Conservation (phyloP, 2,888 invertebrate genomes). For the Drosophila peninsularis region DNA sequence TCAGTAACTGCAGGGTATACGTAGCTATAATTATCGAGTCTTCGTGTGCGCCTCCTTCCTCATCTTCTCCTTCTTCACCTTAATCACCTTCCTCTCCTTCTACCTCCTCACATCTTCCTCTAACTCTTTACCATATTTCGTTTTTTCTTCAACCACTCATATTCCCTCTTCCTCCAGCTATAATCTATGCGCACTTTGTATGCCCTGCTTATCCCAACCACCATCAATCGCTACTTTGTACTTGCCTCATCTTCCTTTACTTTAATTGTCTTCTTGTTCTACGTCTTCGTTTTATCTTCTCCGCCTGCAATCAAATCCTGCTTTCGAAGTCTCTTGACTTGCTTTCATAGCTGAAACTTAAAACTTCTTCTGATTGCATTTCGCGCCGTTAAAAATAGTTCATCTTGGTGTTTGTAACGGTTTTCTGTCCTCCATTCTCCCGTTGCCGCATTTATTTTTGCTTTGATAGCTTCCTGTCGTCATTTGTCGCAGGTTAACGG, state of each 20-base stretch:
- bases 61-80: not conserved
- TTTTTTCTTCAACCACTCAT: no score
- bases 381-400: slow-evolving; percentile 1
- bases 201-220: not conserved
- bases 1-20: no score
- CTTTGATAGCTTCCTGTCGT: slow-evolving; percentile 8
- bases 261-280: not conserved
- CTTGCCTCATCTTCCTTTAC: not conserved
- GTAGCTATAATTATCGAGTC: no score
- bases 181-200: not conserved
- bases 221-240: slow-evolving; percentile 1
- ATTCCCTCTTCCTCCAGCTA: not conserved
- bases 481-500: slow-evolving; percentile 17
- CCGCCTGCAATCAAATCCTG: not conserved
- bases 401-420: not conserved
- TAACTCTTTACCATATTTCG: no score
- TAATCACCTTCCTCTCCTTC: no score
- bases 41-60: not conserved
- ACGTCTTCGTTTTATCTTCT: not conserved
- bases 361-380: slow-evolving; percentile 9
- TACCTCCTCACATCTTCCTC: no score
- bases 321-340: not conserved
- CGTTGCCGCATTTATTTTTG: not conserved
- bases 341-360: slow-evolving; percentile 1
- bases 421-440: not conserved